phyloP scores from a whole-genome alignment of 2,888 invertebrate species.

The Pollenia angustigena region DNA sequence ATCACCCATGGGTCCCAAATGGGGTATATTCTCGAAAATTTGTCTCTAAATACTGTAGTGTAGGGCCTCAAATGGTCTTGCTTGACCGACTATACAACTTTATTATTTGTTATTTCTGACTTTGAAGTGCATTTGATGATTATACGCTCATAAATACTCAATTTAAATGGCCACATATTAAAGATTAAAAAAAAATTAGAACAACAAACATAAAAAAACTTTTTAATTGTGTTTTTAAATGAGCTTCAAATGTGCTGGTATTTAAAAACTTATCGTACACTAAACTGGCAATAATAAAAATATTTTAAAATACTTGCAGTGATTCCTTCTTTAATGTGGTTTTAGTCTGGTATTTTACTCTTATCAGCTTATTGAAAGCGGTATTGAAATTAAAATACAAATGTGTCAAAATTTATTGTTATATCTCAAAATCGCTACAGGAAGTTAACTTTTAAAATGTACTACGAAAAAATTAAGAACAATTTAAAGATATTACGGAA shows the following conservation, averaged over 20 bases:
- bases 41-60: too few species aligned
- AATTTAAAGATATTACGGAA: too few species aligned
- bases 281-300: not conserved
- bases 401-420: slow-evolving; percentile 1
- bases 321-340: not conserved
- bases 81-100: too few species aligned
- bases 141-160: not conserved
- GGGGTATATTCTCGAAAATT: too few species aligned
- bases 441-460: too few species aligned
- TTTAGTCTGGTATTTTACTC: not conserved
- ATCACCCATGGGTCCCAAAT: too few species aligned
- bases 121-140: slow-evolving; percentile 2
- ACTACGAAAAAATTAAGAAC: too few species aligned
- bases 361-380: not conserved
- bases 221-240: not conserved
- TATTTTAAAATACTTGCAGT: not conserved
- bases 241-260: slow-evolving; percentile 1
- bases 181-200: not conserved
- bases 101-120: too few species aligned
- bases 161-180: slow-evolving; percentile 15
- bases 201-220: not conserved
- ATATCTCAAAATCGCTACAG: not conserved
- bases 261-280: not conserved
- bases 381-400: not conserved
- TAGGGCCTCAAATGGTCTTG: too few species aligned